Evolutionary conservation across 1,140 invertebrate species (phyloP).

Genomic region (Pectinophora gossypiella): DNA sequence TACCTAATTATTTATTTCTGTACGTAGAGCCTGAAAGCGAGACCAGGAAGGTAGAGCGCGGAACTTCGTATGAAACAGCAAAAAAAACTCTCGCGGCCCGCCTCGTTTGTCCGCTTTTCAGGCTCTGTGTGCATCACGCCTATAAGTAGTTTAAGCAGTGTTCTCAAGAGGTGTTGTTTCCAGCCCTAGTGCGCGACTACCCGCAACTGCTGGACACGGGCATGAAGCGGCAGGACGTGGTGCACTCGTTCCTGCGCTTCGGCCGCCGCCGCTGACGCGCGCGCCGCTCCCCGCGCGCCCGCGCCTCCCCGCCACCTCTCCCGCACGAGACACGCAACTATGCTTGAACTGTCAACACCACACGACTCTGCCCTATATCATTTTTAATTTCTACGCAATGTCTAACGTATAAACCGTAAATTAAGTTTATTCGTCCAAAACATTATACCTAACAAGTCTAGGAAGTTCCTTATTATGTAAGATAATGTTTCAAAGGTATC

Average conservation of each 20-base stretch:
- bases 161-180: background rate
- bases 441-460: slow-evolving; percentile 23
- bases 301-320: slow-evolving; percentile 5
- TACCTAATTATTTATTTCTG: too few species aligned
- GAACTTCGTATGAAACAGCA: too few species aligned
- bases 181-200: slow-evolving; percentile 69
- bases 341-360: slow-evolving; percentile 18
- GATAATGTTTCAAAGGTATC: slow-evolving; percentile 21
- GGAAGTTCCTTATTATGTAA: background rate
- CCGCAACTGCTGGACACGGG: slow-evolving; percentile 76
- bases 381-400: too few species aligned
- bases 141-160: too few species aligned
- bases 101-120: too few species aligned
- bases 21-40: too few species aligned
- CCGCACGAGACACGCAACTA: slow-evolving; percentile 22
- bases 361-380: slow-evolving; percentile 15
- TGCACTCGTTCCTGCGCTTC: slow-evolving; percentile 88
- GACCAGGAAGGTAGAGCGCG: too few species aligned
- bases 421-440: slow-evolving; percentile 65
- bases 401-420: too few species aligned
- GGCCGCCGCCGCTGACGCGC: slow-evolving; percentile 78
- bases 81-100: too few species aligned
- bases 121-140: too few species aligned
- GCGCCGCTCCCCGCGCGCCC: slow-evolving; percentile 14
- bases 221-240: slow-evolving; percentile 87